Evolutionary conservation across 2,113 vertebrate genomes (phyloP).

Genomic region (Empidonax traillii): DNA sequence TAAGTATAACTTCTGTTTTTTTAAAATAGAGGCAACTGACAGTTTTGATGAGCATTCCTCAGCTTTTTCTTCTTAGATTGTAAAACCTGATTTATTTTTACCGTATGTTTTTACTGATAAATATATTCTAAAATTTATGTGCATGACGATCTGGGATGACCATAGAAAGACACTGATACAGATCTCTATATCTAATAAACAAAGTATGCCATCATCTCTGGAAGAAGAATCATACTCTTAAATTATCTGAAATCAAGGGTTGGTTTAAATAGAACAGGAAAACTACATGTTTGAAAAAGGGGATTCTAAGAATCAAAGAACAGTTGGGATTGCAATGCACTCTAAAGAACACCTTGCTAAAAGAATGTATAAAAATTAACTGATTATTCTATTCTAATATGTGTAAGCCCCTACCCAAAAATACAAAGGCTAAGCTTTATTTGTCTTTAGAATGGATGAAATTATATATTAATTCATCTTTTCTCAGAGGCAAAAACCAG

Average conservation of each 20-base stretch:
- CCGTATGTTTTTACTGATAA: neutral
- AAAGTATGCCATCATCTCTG: neutral
- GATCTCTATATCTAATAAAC: neutral
- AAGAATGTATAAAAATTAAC: neutral
- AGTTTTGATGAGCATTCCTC: neutral
- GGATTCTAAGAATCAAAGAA: neutral
- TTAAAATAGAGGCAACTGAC: neutral
- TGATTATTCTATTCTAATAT: neutral
- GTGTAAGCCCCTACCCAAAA: too few relatives aligned
- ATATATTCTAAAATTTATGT: neutral
- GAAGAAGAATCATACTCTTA: neutral
- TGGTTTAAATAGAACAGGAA: neutral
- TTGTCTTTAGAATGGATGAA: too few relatives aligned
- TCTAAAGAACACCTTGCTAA: neutral
- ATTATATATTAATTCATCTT: too few relatives aligned
- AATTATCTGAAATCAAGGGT: neutral
- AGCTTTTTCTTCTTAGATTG: neutral
- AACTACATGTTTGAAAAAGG: neutral
- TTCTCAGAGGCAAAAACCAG: too few relatives aligned
- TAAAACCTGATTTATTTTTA: fast-evolving
- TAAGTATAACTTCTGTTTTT: neutral
- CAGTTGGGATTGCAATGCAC: neutral
- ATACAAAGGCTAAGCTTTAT: too few relatives aligned
- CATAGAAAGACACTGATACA: neutral
- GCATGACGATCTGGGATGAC: neutral